Conservation (phyloP, 1,140 invertebrate species). For the Lasaia peninsularis region DNA sequence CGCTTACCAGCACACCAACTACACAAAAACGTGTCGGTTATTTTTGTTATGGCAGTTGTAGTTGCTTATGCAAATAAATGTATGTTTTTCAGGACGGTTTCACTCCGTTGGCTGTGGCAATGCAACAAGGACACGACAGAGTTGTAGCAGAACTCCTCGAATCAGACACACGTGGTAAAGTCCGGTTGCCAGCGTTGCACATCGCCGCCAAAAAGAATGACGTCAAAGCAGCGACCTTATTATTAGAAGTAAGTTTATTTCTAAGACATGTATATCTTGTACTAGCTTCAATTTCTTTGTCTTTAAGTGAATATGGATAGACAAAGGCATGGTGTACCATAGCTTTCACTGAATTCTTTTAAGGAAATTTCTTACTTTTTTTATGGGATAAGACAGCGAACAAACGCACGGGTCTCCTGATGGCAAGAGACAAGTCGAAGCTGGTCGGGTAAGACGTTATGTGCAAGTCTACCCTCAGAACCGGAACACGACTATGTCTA, state of each 20-base stretch:
- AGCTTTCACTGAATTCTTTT: too few species aligned
- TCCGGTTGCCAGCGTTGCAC: constrained; percentile 92
- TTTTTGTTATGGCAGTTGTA: background rate
- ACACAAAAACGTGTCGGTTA: background rate
- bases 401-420: too few species aligned
- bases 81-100: constrained; percentile 92
- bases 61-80: background rate
- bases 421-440: too few species aligned
- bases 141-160: constrained; percentile 97
- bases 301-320: too few species aligned
- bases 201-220: constrained; percentile 99
- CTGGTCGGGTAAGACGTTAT: too few species aligned
- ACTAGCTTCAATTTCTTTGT: too few species aligned
- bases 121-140: constrained; percentile 99
- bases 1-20: too few species aligned
- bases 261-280: background rate
- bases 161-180: constrained; percentile 95
- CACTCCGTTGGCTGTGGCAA: constrained; percentile 97
- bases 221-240: constrained; percentile 93
- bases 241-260: constrained; percentile 84
- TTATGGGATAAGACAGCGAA: too few species aligned
- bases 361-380: too few species aligned
- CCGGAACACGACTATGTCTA: too few species aligned
- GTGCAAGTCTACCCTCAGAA: too few species aligned
- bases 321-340: too few species aligned